Percentiles rank a stretch among this genome's conserved stretches.
phyloP scores from a whole-genome alignment of 2,113 vertebrate genomes.

The Synchiropus splendidus region DNA sequence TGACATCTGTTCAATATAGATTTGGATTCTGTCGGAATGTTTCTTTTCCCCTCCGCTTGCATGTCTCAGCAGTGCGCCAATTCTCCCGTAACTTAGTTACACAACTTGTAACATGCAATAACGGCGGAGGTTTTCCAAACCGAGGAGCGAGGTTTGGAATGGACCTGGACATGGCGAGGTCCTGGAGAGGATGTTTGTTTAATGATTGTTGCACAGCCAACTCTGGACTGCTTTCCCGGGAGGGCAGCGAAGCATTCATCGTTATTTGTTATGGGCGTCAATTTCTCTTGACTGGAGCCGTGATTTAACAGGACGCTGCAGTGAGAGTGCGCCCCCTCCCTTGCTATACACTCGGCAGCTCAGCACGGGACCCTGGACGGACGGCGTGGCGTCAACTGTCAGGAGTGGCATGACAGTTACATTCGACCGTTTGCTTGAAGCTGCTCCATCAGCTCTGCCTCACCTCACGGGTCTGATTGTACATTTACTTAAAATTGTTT shows the following conservation, averaged over 20 bases:
- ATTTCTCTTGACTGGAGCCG: conserved; percentile 55
- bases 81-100: conserved; percentile 53
- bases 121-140: conserved; percentile 54
- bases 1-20: conserved; percentile 43
- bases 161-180: conserved; percentile 43
- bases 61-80: conserved; percentile 32
- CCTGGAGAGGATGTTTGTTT: conserved; percentile 60
- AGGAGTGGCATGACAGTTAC: conserved; percentile 9
- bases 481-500: too few species aligned
- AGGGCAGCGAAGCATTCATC: conserved; percentile 43
- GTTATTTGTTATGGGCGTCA: conserved; percentile 55
- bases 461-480: too few species aligned
- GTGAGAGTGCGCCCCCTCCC: conserved; percentile 28
- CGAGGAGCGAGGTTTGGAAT: conserved; percentile 45
- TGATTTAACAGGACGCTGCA: conserved; percentile 49
- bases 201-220: conserved; percentile 56
- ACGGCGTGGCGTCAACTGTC: conserved; percentile 27
- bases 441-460: too few species aligned
- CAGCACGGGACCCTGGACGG: conserved; percentile 12
- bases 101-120: conserved; percentile 59
- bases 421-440: too few species aligned
- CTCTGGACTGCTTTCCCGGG: conserved; percentile 39
- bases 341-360: conserved; percentile 14
- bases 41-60: conserved; percentile 34
- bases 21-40: conserved; percentile 42